phyloP scores from a whole-genome alignment of 2,888 invertebrate species.

The Sinotaia quadrata region DNA sequence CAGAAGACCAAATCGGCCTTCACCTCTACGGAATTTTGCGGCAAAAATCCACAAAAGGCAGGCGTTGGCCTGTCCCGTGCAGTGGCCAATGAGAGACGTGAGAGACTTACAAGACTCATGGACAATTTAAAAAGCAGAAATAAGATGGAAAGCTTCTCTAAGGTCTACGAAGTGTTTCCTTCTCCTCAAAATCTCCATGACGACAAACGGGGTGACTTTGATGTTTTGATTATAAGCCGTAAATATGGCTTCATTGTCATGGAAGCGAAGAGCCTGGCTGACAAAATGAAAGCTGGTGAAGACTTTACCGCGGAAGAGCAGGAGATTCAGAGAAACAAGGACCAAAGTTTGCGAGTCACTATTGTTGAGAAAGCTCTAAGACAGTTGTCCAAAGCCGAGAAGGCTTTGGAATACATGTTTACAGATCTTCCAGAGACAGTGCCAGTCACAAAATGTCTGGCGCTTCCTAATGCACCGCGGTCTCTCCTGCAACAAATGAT shows the following conservation, averaged over 20 bases:
- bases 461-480: not conserved
- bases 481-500: not conserved
- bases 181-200: not conserved
- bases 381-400: not conserved
- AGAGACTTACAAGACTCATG: not conserved
- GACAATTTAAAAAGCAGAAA: no score
- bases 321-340: not conserved
- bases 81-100: not conserved
- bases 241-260: conserved; percentile 8
- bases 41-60: no score
- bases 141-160: not conserved
- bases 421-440: not conserved
- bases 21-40: not conserved
- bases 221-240: conserved; percentile 13
- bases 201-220: conserved; percentile 12
- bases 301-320: not conserved
- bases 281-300: not conserved
- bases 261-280: conserved; percentile 16
- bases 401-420: not conserved
- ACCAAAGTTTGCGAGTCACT: not conserved
- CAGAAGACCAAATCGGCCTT: not conserved
- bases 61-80: no score
- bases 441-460: not conserved
- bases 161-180: not conserved
- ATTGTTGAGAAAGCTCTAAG: not conserved